A percentile compares a stretch with the other conserved stretches of the same genome.
Conservation (phyloP, 2,113 vertebrate genomes). For the Marcusenius ussheri region DNA sequence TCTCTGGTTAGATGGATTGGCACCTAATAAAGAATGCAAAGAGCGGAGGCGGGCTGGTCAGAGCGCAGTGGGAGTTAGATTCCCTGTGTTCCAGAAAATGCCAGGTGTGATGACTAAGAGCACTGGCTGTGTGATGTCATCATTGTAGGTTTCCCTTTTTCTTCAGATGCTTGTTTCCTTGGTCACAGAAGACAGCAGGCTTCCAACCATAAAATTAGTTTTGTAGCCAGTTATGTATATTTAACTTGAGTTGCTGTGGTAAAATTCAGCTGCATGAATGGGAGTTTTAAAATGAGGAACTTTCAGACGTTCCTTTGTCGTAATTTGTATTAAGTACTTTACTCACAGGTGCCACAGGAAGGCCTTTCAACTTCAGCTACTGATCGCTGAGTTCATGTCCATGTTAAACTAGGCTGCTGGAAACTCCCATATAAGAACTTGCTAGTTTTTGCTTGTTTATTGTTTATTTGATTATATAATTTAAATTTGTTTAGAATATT, state of each 20-base stretch:
- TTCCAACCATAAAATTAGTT: not conserved
- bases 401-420: not conserved
- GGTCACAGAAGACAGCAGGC: not conserved
- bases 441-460: not conserved
- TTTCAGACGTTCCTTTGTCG: not conserved
- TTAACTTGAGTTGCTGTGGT: not conserved
- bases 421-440: not conserved
- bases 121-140: not conserved
- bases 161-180: not conserved
- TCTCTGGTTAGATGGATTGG: not conserved
- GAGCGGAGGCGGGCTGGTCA: not conserved
- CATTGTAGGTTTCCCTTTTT: not conserved
- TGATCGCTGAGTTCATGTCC: not conserved
- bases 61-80: not conserved
- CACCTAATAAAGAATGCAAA: constrained; percentile 1
- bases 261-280: not conserved
- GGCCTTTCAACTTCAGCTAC: not conserved
- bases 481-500: not conserved
- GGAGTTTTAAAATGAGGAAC: not conserved
- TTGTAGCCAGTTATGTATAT: not conserved
- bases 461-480: not conserved
- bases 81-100: constrained; percentile 1
- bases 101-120: not conserved
- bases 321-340: not conserved
- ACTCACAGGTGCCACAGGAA: not conserved